These are phyloP conservation scores for Abrostola tripartita DNA, from an alignment of 2,888 invertebrate species.

Conservation along the genomic window DNA sequence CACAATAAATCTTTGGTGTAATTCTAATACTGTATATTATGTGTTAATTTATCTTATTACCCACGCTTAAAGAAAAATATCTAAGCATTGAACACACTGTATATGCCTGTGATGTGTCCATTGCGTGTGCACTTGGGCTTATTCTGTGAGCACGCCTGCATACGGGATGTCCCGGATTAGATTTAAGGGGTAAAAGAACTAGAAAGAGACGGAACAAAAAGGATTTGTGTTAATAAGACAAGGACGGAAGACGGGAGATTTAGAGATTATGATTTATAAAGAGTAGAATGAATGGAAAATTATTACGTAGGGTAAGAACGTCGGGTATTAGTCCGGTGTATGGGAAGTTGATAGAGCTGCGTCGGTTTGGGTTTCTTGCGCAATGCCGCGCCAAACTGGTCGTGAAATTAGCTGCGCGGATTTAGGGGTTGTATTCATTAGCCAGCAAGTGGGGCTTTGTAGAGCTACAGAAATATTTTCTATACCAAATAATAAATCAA, in stretches of 20 bases:
- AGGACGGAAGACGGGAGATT: conserved; percentile 80
- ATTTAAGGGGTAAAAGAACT: conserved; percentile 87
- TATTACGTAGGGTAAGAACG: conserved; percentile 83
- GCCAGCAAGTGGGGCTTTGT: conserved; percentile 9
- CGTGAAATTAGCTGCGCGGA: conserved; percentile 66
- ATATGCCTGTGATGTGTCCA: conserved; percentile 36
- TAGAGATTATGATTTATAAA: conserved; percentile 88
- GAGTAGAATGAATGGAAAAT: conserved; percentile 87
- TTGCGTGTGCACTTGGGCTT: conserved; percentile 62
- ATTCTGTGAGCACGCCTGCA: conserved; percentile 73
- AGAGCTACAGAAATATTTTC: not conserved
- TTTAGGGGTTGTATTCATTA: conserved; percentile 58
- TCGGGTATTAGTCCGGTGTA: conserved; percentile 69
- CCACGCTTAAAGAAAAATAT: conserved; percentile 16
- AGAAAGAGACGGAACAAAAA: conserved; percentile 71
- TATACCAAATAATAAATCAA: conserved; percentile 5
- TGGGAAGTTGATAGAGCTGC: conserved; percentile 65
- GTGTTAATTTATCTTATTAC: conserved; percentile 39
- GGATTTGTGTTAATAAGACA: conserved; percentile 67
- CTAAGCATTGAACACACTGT: conserved; percentile 23
- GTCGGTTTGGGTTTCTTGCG: conserved; percentile 61
- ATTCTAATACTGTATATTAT: conserved; percentile 33
- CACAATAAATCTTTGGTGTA: conserved; percentile 42
- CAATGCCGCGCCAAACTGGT: conserved; percentile 58
- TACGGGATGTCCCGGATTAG: conserved; percentile 87